Evolutionary conservation across 2,888 invertebrate genomes (phyloP), one percentile per base, ranked within the genome.

Genomic region (Plebejus argus): DNA sequence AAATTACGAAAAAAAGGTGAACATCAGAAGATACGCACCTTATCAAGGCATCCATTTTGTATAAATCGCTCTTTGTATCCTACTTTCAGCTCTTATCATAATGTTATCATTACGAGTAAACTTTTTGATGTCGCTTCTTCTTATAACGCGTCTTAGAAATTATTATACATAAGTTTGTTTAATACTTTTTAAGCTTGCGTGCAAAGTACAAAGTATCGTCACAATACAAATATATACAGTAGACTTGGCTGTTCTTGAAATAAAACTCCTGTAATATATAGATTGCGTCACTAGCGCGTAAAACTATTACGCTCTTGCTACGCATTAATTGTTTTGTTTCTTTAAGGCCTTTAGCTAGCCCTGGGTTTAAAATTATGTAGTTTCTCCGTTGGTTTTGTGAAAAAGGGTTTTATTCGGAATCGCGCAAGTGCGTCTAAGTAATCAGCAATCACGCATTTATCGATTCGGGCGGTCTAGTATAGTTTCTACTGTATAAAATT

Each of bases 61-160:
- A 61, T 66, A 2, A 2, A 33, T 66, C 5, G 28, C 66, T 66
- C 28, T 66, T 28, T 66, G 66, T 28, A 66, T 66, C 61, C 23
- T 12, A 33, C 66, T 33, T 66, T 66, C 23, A 66, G 28, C 66
- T 66, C 28, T 66, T 66, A 33, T 66, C 18, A 66, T 33, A 66
- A 66, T 66, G 66, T 66, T 66, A 66, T 66, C 28, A 28, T 33
- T 33, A 66, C 10, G 66, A 28, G 66, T 15, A 66, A 66, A 66
- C 66, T 66, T 66, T 61, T 33, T 66, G 28, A 66, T 66, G 66
- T 66, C 66, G 6, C 33, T 66, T 66, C 61, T 66, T 66, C 28
- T 28, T 33, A 66, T 33, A 66, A 66, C 28, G 28, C 66, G 28
- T 18, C 66, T 66, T 66, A 66, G 28, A 33, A 66, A 66, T 28